A percentile compares a stretch with the other conserved stretches of the same genome.
Evolutionary conservation across 1,140 invertebrate genomes (phyloP).

Genomic region (Anagrus nilaparvatae): DNA sequence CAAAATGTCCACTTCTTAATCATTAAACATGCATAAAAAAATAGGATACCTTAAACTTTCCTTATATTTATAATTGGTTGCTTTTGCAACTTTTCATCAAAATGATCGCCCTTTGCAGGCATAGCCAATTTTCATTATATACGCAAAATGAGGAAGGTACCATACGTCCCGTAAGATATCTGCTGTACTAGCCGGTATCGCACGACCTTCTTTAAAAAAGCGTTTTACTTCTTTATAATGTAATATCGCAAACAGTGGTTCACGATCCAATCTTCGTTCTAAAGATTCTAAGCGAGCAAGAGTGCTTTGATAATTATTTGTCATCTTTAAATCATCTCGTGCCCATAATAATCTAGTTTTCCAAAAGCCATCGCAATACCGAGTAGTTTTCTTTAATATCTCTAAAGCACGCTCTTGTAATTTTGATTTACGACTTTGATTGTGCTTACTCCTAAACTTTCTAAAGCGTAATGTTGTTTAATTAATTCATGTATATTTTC

Average conservation of each 20-base stretch:
- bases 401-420: not conserved
- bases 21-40: too few species aligned
- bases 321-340: not conserved
- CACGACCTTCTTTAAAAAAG: conserved; percentile 16
- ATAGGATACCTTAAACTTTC: too few species aligned
- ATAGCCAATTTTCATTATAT: conserved; percentile 19
- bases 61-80: too few species aligned
- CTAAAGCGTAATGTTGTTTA: not conserved
- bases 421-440: not conserved
- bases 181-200: not conserved
- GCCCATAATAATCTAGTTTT: conserved; percentile 19
- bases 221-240: conserved; percentile 14
- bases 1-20: too few species aligned
- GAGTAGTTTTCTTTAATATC: not conserved
- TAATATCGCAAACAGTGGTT: conserved; percentile 2
- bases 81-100: too few species aligned
- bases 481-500: not conserved
- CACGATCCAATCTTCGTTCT: conserved; percentile 11
- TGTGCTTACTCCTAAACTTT: not conserved
- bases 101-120: too few species aligned
- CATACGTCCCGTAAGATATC: not conserved
- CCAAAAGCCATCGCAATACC: not conserved
- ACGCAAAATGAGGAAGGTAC: conserved; percentile 24
- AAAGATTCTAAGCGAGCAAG: conserved; percentile 3
- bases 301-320: conserved; percentile 7